A percentile compares a stretch with the other conserved stretches of the same genome.
Conservation (phyloP, 1,140 invertebrate genomes). For the Heterodera schachtii region DNA sequence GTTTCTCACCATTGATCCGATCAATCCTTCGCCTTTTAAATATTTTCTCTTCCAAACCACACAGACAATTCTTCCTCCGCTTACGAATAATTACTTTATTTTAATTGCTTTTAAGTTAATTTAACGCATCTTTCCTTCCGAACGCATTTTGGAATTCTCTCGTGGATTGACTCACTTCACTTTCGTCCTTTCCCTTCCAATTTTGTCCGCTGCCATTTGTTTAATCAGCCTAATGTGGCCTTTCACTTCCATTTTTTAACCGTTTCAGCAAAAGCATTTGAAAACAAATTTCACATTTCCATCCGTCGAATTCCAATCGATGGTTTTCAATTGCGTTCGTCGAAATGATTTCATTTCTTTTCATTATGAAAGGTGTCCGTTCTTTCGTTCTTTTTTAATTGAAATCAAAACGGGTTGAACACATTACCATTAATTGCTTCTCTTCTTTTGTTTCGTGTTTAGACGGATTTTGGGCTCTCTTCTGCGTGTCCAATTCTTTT, state of each 20-base stretch:
- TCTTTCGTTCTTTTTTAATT: too few species aligned
- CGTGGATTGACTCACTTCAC: background rate
- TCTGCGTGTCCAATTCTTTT: background rate
- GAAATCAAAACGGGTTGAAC: too few species aligned
- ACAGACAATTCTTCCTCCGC: background rate
- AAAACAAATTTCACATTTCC: background rate
- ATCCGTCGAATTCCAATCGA: background rate
- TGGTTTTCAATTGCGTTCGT: background rate
- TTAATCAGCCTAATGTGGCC: background rate
- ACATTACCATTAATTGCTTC: too few species aligned
- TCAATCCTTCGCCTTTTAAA: background rate
- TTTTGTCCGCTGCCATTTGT: background rate
- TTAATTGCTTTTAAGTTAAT: too few species aligned
- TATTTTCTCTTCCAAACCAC: background rate
- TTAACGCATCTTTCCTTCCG: background rate
- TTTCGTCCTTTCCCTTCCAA: background rate
- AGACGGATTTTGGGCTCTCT: background rate
- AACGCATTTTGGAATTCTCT: background rate
- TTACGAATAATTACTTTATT: too few species aligned
- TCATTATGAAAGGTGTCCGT: too few species aligned
- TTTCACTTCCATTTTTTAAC: background rate
- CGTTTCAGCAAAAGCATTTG: background rate
- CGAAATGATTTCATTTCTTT: background rate
- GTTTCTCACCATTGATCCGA: background rate
- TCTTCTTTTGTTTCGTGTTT: background rate